Evolutionary conservation across 2,797 vertebrate species (phyloP).

Genomic region (Echeneis naucrates): DNA sequence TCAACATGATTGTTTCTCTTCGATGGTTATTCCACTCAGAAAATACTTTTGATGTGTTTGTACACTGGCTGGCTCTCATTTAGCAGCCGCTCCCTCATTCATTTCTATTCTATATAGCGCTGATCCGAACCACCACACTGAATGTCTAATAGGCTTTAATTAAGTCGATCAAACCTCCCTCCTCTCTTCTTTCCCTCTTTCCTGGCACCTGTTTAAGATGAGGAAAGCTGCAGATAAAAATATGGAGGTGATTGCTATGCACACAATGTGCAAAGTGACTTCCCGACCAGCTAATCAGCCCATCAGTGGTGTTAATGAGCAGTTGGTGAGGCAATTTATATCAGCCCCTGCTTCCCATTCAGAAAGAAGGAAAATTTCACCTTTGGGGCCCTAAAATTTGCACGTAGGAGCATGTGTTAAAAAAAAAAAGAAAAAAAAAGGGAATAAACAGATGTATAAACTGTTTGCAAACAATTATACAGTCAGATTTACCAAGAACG

Average conservation of each 20-base stretch:
- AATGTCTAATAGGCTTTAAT: slow-evolving; percentile 80
- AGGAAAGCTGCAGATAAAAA: slow-evolving; percentile 83
- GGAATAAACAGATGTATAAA: too few relatives aligned
- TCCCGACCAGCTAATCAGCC: slow-evolving; percentile 91
- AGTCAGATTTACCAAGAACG: too few relatives aligned
- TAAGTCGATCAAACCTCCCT: slow-evolving; percentile 74
- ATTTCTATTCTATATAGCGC: slow-evolving; percentile 62
- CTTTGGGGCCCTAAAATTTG: slow-evolving; percentile 14
- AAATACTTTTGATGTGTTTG: slow-evolving; percentile 45
- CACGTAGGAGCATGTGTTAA: background rate
- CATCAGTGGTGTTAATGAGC: slow-evolving; percentile 90
- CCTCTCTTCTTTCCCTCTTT: slow-evolving; percentile 31
- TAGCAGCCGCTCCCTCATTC: slow-evolving; percentile 59
- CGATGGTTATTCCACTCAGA: slow-evolving; percentile 44
- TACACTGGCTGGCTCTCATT: slow-evolving; percentile 38
- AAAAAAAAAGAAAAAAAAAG: too few relatives aligned
- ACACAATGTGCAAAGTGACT: slow-evolving; percentile 88
- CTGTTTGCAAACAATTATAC: background rate
- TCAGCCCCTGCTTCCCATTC: slow-evolving; percentile 61
- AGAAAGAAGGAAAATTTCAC: slow-evolving; percentile 37
- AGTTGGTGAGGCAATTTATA: slow-evolving; percentile 89
- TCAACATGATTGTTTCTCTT: slow-evolving; percentile 54
- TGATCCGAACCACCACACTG: slow-evolving; percentile 53
- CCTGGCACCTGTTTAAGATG: slow-evolving; percentile 74
- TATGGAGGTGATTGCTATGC: slow-evolving; percentile 90